These are phyloP conservation scores for Colostygia pectinataria DNA, from an alignment of 2,888 invertebrate genomes.

Conservation along the genomic window DNA sequence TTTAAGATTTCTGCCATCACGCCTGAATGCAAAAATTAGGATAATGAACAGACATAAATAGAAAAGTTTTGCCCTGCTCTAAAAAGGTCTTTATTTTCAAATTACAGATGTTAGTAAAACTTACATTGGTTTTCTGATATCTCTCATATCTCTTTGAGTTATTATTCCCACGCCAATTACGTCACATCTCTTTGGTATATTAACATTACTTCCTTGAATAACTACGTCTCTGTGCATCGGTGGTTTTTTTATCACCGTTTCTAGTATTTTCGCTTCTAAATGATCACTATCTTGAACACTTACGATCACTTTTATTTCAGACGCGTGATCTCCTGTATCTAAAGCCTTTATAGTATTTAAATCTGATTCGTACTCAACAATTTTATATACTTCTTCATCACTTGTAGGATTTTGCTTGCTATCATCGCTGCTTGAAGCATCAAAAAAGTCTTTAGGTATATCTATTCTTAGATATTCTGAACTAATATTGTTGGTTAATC, in stretches of 20 bases:
- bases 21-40: too few relatives aligned
- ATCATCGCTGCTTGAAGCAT: conserved; percentile 48
- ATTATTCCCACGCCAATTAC: conserved; percentile 63
- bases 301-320: conserved; percentile 45
- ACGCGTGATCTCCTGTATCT: conserved; percentile 40
- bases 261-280: conserved; percentile 42
- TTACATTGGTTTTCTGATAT: conserved; percentile 57
- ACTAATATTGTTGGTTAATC: conserved; percentile 41
- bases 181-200: conserved; percentile 53
- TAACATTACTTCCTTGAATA: conserved; percentile 53
- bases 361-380: conserved; percentile 66
- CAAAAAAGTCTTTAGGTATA: conserved; percentile 65
- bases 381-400: conserved; percentile 66
- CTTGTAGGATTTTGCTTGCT: conserved; percentile 48
- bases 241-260: conserved; percentile 43
- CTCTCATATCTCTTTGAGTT: conserved; percentile 53
- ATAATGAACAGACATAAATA: too few relatives aligned
- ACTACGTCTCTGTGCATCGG: conserved; percentile 49
- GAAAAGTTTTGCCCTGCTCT: too few relatives aligned
- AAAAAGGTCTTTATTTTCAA: too few relatives aligned
- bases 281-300: conserved; percentile 44
- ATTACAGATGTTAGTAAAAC: conserved; percentile 31
- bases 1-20: too few relatives aligned
- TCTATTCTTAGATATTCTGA: conserved; percentile 62
- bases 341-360: conserved; percentile 41